Percentiles rank a stretch among this genome's conserved stretches.
phyloP scores from a whole-genome alignment of 2,888 invertebrate genomes.

The Sesia bembeciformis region DNA sequence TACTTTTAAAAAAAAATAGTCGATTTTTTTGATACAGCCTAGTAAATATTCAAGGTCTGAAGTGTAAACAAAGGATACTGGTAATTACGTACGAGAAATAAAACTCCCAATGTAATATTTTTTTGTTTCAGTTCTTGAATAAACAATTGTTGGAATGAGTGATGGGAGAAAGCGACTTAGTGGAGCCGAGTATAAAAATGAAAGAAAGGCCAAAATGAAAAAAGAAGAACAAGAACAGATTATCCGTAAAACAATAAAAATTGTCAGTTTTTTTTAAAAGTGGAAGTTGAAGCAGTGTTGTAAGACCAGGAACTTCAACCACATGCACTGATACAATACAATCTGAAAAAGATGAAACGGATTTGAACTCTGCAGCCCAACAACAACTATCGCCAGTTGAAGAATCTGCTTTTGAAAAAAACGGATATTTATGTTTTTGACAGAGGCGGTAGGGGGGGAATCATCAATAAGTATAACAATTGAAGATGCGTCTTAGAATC shows the following conservation, averaged over 20 bases:
- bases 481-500: constrained; percentile 11
- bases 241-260: constrained; percentile 1
- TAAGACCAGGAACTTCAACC: constrained; percentile 9
- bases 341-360: constrained; percentile 10
- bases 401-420: constrained; percentile 8
- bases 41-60: no score
- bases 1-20: no score
- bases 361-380: constrained; percentile 7
- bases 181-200: background rate
- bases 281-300: constrained; percentile 1
- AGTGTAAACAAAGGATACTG: no score
- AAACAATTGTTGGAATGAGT: no score
- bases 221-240: constrained; percentile 1
- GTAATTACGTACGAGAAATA: no score
- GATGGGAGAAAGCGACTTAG: no score
- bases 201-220: constrained; percentile 1
- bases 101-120: no score
- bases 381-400: constrained; percentile 10
- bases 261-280: constrained; percentile 1
- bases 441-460: constrained; percentile 7
- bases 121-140: no score
- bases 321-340: constrained; percentile 7
- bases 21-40: no score
- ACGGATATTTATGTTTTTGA: constrained; percentile 9
- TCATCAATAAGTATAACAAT: constrained; percentile 9